Percentiles rank a stretch among this genome's conserved stretches.
phyloP scores from a whole-genome alignment of 2,113 vertebrate genomes.

The Crotalus viridis region DNA sequence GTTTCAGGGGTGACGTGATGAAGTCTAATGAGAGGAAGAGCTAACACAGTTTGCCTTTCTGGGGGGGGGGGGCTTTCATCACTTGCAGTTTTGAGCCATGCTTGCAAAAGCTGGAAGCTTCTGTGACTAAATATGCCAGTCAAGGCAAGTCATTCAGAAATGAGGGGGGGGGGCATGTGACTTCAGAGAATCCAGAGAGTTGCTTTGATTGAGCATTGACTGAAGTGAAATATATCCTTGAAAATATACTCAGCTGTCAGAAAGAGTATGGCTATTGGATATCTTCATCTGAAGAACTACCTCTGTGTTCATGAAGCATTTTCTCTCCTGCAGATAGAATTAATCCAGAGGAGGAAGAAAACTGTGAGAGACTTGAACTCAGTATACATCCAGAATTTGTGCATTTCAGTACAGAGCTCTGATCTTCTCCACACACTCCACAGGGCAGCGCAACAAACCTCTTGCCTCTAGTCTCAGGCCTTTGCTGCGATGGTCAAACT shows the following conservation, averaged over 20 bases:
- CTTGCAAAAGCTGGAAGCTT: neutral
- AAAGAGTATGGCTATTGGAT: neutral
- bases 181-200: neutral
- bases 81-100: neutral
- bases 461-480: neutral
- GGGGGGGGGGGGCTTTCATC: neutral
- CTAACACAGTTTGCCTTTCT: neutral
- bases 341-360: neutral
- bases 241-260: neutral
- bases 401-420: neutral
- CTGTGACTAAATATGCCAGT: neutral
- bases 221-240: neutral
- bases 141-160: neutral
- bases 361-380: neutral
- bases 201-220: neutral
- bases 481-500: neutral
- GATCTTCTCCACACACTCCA: neutral
- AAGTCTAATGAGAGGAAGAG: neutral
- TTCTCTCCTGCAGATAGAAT: neutral
- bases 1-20: neutral
- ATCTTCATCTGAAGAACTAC: neutral
- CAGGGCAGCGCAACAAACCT: neutral
- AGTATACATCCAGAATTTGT: neutral
- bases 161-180: neutral
- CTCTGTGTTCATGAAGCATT: neutral